A percentile compares a stretch with the other conserved stretches of the same genome.
These are phyloP conservation scores for Cryptophagus acutangulus DNA, from an alignment of 2,888 invertebrate species.

Conservation along the genomic window DNA sequence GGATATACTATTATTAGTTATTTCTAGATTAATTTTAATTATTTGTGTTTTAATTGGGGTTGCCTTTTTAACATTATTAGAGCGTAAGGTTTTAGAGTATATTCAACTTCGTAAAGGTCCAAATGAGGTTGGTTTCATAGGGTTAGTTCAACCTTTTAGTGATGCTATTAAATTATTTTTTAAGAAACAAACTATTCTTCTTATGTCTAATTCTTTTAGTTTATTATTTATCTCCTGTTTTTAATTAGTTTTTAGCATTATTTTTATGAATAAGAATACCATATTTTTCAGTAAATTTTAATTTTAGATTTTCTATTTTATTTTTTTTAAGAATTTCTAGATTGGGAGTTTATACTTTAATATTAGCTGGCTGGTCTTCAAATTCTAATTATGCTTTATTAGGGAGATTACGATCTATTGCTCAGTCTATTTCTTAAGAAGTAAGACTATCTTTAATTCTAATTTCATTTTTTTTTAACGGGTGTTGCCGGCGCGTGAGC, in stretches of 20 bases:
- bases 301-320: slow-evolving; percentile 57
- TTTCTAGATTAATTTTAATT: slow-evolving; percentile 51
- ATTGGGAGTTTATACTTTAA: slow-evolving; percentile 59
- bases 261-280: slow-evolving; percentile 57
- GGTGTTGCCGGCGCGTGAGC: too few relatives aligned
- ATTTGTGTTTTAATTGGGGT: slow-evolving; percentile 60
- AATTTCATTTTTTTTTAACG: slow-evolving; percentile 55
- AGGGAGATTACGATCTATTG: slow-evolving; percentile 62
- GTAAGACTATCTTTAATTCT: slow-evolving; percentile 64
- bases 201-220: slow-evolving; percentile 56
- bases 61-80: slow-evolving; percentile 68
- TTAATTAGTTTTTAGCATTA: slow-evolving; percentile 58
- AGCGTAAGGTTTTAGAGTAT: slow-evolving; percentile 67
- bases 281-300: slow-evolving; percentile 52
- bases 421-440: slow-evolving; percentile 75
- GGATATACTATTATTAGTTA: too few relatives aligned
- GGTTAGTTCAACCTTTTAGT: slow-evolving; percentile 64
- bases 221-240: slow-evolving; percentile 53
- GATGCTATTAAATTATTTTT: slow-evolving; percentile 70
- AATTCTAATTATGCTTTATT: slow-evolving; percentile 70
- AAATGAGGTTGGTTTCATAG: slow-evolving; percentile 62
- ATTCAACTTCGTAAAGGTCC: slow-evolving; percentile 71
- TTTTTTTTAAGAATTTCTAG: slow-evolving; percentile 63
- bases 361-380: slow-evolving; percentile 63
- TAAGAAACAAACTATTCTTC: slow-evolving; percentile 58